These are phyloP conservation scores for Carabus problematicus DNA, from an alignment of 2,888 invertebrate species.

Conservation along the genomic window DNA sequence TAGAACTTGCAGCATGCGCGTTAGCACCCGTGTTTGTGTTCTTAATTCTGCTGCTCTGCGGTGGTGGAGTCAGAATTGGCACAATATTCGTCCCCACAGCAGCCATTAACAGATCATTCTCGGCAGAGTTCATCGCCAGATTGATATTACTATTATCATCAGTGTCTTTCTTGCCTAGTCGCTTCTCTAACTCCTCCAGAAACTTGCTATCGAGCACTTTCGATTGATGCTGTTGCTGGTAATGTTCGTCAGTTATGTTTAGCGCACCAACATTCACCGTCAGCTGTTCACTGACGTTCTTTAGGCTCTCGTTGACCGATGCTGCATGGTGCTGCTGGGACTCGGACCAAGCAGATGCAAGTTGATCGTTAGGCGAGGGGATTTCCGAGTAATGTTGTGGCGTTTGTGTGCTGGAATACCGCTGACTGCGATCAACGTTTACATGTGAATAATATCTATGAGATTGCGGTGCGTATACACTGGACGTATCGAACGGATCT, in stretches of 20 bases:
- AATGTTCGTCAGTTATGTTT: slow-evolving; percentile 49
- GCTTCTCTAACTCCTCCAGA: slow-evolving; percentile 71
- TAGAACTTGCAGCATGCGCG: slow-evolving; percentile 9
- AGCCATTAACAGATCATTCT: slow-evolving; percentile 46
- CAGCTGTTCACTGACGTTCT: slow-evolving; percentile 48
- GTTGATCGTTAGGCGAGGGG: slow-evolving; percentile 26
- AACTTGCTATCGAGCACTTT: slow-evolving; percentile 66
- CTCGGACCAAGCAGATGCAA: neutral
- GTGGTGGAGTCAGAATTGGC: slow-evolving; percentile 61
- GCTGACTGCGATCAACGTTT: slow-evolving; percentile 51
- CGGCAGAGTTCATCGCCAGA: neutral
- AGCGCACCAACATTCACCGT: slow-evolving; percentile 49
- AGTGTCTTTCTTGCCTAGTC: slow-evolving; percentile 61
- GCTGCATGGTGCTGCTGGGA: neutral
- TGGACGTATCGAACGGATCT: slow-evolving; percentile 71
- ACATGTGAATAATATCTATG: slow-evolving; percentile 60
- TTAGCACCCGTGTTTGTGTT: slow-evolving; percentile 35
- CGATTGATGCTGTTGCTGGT: slow-evolving; percentile 51
- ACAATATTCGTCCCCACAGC: slow-evolving; percentile 50
- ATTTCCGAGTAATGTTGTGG: slow-evolving; percentile 55
- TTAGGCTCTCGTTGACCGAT: neutral
- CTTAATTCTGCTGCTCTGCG: slow-evolving; percentile 54
- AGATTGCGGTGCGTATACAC: slow-evolving; percentile 47
- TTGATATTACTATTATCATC: slow-evolving; percentile 9
- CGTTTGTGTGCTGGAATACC: slow-evolving; percentile 49